Base-by-base conservation (phyloP, 2,888 invertebrate genomes). In the Globia sparganii region DNA sequence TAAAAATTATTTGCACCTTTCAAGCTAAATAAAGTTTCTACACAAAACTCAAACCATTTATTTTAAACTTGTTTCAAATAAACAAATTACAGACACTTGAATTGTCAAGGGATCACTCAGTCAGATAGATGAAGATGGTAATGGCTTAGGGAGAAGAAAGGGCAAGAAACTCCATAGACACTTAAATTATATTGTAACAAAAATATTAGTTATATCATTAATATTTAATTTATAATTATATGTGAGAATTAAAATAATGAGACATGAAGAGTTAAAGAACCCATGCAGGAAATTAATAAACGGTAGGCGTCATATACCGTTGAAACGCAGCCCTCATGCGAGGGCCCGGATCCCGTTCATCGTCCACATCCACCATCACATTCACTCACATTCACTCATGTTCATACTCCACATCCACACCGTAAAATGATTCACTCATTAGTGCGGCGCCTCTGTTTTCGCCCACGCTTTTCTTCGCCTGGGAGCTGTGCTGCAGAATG, bases 401-500 rank as follows among this genome's bases (percentile, higher is more conserved):
- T 46, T 46, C 31, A 31, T 21, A 46, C 5, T 46, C 46, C 34
- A 37, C 53, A 37, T n/a, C 25, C 8, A 58, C 40, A 58, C 15
- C 40, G 13, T 31, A 6, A 56, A 69, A 37, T 4, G 4, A 4
- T 56, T 66, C 11, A 66, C 11, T n/a, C n/a, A n/a, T n/a, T n/a
- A n/a, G n/a, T n/a, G n/a, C n/a, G n/a, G 11, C 53, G 37, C 37
- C 21, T 21, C 21, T 6, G 2, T 58, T 69, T 58, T 4, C 40
- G 28, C 21, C 40, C 43, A 28, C 49, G 28, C 13, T 4, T 56
- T 3, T 43, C 43, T 31, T 18, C 61, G 34, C 61, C 61, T 18
- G 71, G 61, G 6, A 71, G 61, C 31, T 61, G 8, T 34, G 18
- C 18, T 61, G 25, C 43, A 46, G 62, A 43, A 61, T 61, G 71